Conservation (phyloP, 64 coral and sea anemone species). For the Acropora tenuis region DNA sequence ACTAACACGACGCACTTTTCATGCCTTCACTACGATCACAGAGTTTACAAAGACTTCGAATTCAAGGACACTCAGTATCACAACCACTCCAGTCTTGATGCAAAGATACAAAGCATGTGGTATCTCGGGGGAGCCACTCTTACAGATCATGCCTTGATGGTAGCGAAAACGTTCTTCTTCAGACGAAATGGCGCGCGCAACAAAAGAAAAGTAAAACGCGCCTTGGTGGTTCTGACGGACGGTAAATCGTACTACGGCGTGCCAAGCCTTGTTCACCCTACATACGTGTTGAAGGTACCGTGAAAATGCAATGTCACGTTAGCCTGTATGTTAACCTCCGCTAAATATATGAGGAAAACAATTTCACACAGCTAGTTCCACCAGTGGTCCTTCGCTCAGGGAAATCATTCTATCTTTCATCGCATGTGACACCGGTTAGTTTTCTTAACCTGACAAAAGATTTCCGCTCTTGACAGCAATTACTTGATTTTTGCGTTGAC, state of each 20-base stretch:
- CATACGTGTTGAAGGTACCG: not conserved
- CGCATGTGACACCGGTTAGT: not conserved
- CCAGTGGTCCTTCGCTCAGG: no score
- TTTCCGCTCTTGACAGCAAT: no score
- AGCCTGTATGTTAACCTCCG: not conserved
- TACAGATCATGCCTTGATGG: not conserved
- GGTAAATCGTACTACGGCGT: not conserved
- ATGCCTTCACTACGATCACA: conserved; percentile 36
- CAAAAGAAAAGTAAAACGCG: not conserved
- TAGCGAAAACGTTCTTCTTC: not conserved
- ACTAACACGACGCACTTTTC: not conserved
- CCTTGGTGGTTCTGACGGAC: not conserved
- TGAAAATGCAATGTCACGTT: not conserved
- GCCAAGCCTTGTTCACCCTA: not conserved
- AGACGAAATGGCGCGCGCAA: not conserved
- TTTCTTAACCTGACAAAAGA: not conserved
- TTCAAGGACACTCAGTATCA: conserved; percentile 1
- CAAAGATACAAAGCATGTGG: not conserved
- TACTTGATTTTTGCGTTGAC: no score
- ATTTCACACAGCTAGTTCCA: no score
- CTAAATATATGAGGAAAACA: no score
- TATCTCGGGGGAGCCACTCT: conserved; percentile 1
- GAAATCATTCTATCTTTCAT: not conserved
- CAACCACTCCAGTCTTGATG: not conserved
- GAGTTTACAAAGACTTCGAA: not conserved